A percentile compares a stretch with the other conserved stretches of the same genome.
phyloP scores from a whole-genome alignment of 2,797 vertebrate genomes.

The Brachymystax lenok region DNA sequence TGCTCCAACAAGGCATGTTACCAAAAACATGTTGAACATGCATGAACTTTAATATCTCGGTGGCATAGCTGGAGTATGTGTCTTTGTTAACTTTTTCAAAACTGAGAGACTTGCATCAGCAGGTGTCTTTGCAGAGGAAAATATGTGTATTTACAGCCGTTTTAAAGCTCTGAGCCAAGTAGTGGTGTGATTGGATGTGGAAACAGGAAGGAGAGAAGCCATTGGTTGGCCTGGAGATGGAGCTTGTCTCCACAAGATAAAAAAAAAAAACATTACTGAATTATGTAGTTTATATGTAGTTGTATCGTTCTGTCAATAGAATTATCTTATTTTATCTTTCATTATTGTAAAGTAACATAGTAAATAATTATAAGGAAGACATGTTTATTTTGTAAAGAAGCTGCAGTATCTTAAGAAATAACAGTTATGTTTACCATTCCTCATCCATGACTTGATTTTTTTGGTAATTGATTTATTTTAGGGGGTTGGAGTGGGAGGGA shows the following conservation, averaged over 20 bases:
- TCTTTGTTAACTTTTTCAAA: slow-evolving; percentile 30
- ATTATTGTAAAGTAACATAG: slow-evolving; percentile 71
- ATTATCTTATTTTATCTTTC: slow-evolving; percentile 64
- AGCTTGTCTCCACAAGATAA: slow-evolving; percentile 50
- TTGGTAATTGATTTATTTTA: slow-evolving; percentile 42
- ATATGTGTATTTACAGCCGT: slow-evolving; percentile 58
- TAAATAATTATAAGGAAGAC: slow-evolving; percentile 63
- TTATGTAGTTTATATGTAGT: slow-evolving; percentile 64
- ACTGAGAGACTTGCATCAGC: slow-evolving; percentile 42
- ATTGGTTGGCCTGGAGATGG: slow-evolving; percentile 32
- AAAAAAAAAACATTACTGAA: slow-evolving; percentile 28
- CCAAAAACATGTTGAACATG: slow-evolving; percentile 61
- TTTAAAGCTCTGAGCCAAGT: slow-evolving; percentile 60
- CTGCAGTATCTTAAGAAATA: slow-evolving; percentile 56
- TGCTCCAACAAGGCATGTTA: slow-evolving; percentile 64
- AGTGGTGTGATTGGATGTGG: slow-evolving; percentile 31
- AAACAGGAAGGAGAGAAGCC: slow-evolving; percentile 26
- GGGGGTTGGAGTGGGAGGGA: slow-evolving; percentile 24
- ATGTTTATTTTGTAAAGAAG: slow-evolving; percentile 76
- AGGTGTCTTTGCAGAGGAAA: slow-evolving; percentile 50
- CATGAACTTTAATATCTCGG: slow-evolving; percentile 37
- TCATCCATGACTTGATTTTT: slow-evolving; percentile 53
- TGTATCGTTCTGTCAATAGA: slow-evolving; percentile 57
- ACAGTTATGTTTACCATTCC: slow-evolving; percentile 66
- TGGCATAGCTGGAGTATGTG: slow-evolving; percentile 37